phyloP scores from a whole-genome alignment of 2,113 vertebrate species.

The Chlamydotis undulata region DNA sequence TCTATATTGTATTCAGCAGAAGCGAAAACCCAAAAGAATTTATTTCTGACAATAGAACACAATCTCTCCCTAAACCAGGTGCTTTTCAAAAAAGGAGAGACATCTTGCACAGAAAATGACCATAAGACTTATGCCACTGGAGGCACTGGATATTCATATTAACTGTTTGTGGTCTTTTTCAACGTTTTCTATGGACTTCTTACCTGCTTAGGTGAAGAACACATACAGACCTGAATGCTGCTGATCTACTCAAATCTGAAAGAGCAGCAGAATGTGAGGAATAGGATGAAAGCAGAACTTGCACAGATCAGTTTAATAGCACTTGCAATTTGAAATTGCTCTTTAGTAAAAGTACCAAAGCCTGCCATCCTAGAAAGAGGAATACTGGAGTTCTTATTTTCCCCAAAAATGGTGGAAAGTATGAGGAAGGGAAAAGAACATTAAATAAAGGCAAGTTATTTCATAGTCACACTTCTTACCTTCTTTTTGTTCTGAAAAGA shows the following conservation, averaged over 20 bases:
- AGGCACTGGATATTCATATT: not conserved
- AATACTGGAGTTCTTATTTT: not conserved
- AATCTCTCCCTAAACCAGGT: not conserved
- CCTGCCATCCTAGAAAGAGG: not conserved
- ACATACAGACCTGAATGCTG: not conserved
- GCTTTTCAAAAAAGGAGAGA: not conserved
- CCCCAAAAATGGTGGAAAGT: not conserved
- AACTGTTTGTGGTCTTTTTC: not conserved
- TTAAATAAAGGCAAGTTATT: not conserved
- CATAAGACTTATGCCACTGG: not conserved
- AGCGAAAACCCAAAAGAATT: not conserved
- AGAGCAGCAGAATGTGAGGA: not conserved
- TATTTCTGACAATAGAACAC: not conserved
- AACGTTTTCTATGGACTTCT: not conserved
- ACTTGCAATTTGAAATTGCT: not conserved
- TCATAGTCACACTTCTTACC: not conserved
- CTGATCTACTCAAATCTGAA: not conserved
- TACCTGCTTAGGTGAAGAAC: not conserved
- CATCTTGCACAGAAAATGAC: not conserved
- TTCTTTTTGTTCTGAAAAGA: not conserved
- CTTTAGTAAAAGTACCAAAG: not conserved
- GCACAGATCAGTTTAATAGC: not conserved
- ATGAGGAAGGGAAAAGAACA: not conserved
- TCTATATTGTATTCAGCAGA: not conserved
- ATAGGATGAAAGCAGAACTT: not conserved